Evolutionary conservation across 2,113 vertebrate genomes (phyloP).

Genomic region (Sterrhoptilus dennistouni): DNA sequence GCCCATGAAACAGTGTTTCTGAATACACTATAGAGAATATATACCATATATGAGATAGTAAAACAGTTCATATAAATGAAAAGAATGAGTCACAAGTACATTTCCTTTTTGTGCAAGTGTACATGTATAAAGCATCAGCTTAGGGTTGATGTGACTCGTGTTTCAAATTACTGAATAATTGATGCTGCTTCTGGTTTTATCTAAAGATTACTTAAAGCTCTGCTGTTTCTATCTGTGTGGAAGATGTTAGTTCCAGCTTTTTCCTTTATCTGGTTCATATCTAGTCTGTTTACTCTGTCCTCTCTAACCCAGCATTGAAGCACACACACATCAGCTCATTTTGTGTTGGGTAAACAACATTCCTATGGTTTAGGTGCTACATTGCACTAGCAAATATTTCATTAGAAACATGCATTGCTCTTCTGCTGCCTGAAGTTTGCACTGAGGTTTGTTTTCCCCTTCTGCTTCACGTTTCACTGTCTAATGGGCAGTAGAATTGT

Average conservation of each 20-base stretch:
- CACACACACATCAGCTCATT: not conserved
- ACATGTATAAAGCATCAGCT: not conserved
- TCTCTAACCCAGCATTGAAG: not conserved
- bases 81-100: not conserved
- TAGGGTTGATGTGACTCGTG: not conserved
- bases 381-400: not conserved
- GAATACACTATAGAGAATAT: not conserved
- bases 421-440: not conserved
- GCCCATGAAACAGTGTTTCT: not conserved
- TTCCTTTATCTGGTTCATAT: not conserved
- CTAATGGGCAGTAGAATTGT: not conserved
- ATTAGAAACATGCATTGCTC: not conserved
- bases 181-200: not conserved
- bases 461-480: not conserved
- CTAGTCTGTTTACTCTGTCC: not conserved
- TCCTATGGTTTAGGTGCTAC: not conserved
- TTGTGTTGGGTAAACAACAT: not conserved
- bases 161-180: constrained; percentile 9
- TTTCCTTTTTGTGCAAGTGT: not conserved
- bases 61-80: not conserved
- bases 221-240: not conserved
- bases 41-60: not conserved
- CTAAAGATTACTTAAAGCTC: not conserved
- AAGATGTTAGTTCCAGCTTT: not conserved
- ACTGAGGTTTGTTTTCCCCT: not conserved